These are phyloP conservation scores for Podarcis siculus DNA, from an alignment of 2,797 vertebrate species.

Conservation along the genomic window DNA sequence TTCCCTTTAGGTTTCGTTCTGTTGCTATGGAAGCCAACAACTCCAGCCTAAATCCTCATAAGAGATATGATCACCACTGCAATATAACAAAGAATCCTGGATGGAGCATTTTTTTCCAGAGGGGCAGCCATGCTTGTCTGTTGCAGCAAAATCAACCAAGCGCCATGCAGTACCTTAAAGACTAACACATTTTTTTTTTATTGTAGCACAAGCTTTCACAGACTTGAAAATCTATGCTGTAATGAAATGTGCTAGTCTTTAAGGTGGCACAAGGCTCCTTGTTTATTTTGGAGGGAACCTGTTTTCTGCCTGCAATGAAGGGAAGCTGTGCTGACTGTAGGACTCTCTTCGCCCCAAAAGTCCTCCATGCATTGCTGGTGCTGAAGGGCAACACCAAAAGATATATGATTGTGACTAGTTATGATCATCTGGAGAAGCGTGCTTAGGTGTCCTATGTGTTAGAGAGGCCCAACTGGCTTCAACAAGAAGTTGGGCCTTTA, in stretches of 20 bases:
- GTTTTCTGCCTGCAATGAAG: neutral
- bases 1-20: neutral
- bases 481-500: too few species aligned
- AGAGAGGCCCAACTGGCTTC: too few species aligned
- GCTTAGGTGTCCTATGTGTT: too few species aligned
- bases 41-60: constrained; percentile 4
- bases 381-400: neutral
- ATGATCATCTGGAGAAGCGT: neutral
- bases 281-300: neutral
- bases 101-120: neutral
- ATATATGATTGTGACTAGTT: neutral
- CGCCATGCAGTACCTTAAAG: neutral
- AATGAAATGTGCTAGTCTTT: neutral
- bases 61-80: neutral
- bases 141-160: neutral
- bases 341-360: neutral
- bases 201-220: neutral
- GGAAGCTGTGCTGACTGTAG: neutral
- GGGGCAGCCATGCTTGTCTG: neutral
- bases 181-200: neutral
- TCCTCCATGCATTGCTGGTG: neutral
- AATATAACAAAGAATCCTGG: neutral
- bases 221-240: neutral
- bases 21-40: constrained; percentile 7
- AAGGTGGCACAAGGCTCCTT: neutral